Conservation (phyloP, 2,113 vertebrate species). For the Theristicus caerulescens region DNA sequence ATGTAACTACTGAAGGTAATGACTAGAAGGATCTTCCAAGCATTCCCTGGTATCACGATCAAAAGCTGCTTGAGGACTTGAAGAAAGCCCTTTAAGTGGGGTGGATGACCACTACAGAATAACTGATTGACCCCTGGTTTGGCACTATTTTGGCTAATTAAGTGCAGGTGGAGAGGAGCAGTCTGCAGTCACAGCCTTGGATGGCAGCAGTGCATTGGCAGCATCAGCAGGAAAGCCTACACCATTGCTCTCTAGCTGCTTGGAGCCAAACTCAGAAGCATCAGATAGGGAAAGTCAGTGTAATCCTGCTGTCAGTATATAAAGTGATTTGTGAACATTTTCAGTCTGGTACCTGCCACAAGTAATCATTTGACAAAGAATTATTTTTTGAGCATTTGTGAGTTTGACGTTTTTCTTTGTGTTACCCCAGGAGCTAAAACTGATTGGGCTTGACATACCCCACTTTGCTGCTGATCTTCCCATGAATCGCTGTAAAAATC, state of each 20-base stretch:
- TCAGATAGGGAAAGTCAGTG: background rate
- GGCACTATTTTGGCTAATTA: background rate
- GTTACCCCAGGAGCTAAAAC: constrained; percentile 86
- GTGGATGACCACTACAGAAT: background rate
- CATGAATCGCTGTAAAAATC: constrained; percentile 92
- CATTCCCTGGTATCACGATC: background rate
- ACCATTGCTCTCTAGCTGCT: background rate
- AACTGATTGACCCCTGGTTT: background rate
- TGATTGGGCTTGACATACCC: constrained; percentile 90
- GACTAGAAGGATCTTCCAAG: background rate
- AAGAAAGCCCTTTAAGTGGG: background rate
- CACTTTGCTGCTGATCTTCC: constrained; percentile 95
- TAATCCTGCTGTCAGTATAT: background rate
- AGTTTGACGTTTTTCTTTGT: background rate
- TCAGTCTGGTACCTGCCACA: background rate
- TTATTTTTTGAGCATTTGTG: background rate
- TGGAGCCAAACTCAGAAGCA: background rate
- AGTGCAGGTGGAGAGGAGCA: background rate
- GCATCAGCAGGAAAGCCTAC: background rate
- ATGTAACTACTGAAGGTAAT: background rate
- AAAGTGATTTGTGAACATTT: background rate
- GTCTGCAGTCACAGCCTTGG: background rate
- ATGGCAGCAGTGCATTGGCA: background rate
- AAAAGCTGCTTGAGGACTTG: background rate
- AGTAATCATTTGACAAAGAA: background rate